phyloP scores from a whole-genome alignment of 1,140 invertebrate genomes.

The Laupala kohalensis region DNA sequence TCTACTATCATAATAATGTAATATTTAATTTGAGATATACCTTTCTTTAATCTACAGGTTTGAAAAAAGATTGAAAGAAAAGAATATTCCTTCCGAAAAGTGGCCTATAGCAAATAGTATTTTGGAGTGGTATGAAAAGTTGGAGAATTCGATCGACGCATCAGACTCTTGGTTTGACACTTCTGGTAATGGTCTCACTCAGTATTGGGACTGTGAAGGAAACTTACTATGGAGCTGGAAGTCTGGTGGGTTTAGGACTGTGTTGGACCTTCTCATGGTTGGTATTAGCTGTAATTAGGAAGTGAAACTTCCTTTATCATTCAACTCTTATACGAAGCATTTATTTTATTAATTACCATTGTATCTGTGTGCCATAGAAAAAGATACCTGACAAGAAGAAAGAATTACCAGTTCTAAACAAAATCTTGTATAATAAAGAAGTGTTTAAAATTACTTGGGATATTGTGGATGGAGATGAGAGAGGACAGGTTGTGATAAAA shows the following conservation, averaged over 20 bases:
- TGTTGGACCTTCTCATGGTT: constrained; percentile 45
- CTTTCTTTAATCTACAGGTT: too few relatives aligned
- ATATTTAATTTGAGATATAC: too few relatives aligned
- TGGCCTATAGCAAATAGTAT: not conserved
- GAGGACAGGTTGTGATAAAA: constrained; percentile 25
- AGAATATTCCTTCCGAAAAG: not conserved
- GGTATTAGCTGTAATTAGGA: too few relatives aligned
- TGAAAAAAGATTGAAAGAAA: not conserved
- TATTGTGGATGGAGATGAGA: constrained; percentile 14
- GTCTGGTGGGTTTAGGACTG: constrained; percentile 38
- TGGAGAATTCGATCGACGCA: constrained; percentile 32
- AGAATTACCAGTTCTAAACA: constrained; percentile 23
- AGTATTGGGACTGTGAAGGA: constrained; percentile 45
- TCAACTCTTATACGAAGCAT: too few relatives aligned
- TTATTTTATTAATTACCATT: too few relatives aligned
- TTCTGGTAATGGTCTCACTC: constrained; percentile 34
- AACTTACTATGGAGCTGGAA: constrained; percentile 45
- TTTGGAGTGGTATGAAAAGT: constrained; percentile 24
- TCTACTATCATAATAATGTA: too few relatives aligned
- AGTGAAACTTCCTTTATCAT: too few relatives aligned
- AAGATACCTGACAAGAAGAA: constrained; percentile 18
- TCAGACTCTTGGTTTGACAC: constrained; percentile 44
- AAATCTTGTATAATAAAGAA: constrained; percentile 32
- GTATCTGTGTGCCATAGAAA: constrained; percentile 13
- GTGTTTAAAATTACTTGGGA: constrained; percentile 35